A percentile compares a stretch with the other conserved stretches of the same genome.
These are phyloP conservation scores for Notarius lentiginosus DNA, from an alignment of 2,113 vertebrate genomes.

Conservation along the genomic window DNA sequence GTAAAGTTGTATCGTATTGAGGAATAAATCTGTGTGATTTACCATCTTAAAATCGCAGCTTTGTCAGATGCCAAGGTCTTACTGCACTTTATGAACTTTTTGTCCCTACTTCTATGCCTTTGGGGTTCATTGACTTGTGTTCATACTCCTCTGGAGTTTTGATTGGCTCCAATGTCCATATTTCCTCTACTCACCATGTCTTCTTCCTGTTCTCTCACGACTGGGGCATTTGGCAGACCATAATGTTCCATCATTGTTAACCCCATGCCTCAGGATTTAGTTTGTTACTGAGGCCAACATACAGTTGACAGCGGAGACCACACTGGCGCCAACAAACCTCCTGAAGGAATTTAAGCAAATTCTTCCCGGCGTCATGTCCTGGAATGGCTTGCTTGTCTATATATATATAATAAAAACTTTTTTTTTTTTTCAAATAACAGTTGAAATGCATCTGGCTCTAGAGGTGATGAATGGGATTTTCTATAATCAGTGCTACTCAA, in stretches of 20 bases:
- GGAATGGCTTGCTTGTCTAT: not conserved
- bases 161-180: conserved; percentile 7
- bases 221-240: conserved; percentile 27
- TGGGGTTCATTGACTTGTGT: not conserved
- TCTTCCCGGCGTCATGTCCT: not conserved
- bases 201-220: conserved; percentile 31
- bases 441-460: not conserved
- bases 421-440: not conserved
- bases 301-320: conserved; percentile 13
- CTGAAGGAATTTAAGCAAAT: conserved; percentile 20
- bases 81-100: not conserved
- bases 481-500: not conserved
- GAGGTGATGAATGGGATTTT: not conserved
- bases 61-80: not conserved
- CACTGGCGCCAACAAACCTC: conserved; percentile 28
- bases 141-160: not conserved
- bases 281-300: not conserved
- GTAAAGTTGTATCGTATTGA: not conserved
- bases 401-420: too few species aligned
- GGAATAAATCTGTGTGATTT: not conserved
- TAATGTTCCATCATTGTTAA: conserved; percentile 26
- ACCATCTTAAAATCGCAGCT: not conserved
- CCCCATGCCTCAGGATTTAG: not conserved
- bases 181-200: conserved; percentile 29
- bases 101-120: not conserved